Conservation (phyloP, 1,140 invertebrate species). For the Scaptomyza montana region DNA sequence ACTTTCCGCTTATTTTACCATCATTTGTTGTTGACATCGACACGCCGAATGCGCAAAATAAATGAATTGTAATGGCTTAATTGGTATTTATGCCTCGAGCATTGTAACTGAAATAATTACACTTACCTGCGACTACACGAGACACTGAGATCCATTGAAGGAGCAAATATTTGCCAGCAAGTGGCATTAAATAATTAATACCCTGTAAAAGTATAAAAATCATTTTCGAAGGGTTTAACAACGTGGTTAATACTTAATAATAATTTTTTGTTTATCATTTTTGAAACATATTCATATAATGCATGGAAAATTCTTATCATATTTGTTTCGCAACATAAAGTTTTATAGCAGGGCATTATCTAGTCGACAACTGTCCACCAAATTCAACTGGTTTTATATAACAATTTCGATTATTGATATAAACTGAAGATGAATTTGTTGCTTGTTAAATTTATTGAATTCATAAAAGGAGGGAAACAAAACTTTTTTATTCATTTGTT, state of each 20-base stretch:
- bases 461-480: neutral
- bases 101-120: slow-evolving; percentile 31
- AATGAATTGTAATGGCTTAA: slow-evolving; percentile 74
- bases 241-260: too few species aligned
- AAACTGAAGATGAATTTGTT: slow-evolving; percentile 8
- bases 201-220: neutral
- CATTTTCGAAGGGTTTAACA: too few species aligned
- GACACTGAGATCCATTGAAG: slow-evolving; percentile 4
- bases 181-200: neutral
- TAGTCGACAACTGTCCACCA: neutral
- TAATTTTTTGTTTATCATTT: too few species aligned
- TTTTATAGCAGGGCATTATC: slow-evolving; percentile 2
- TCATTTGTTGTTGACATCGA: slow-evolving; percentile 38
- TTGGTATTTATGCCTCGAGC: slow-evolving; percentile 68
- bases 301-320: too few species aligned
- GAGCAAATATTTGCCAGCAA: slow-evolving; percentile 8
- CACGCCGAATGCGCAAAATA: slow-evolving; percentile 48
- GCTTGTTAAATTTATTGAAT: slow-evolving; percentile 18
- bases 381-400: neutral
- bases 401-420: slow-evolving; percentile 15
- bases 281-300: too few species aligned
- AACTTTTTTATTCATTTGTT: neutral
- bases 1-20: slow-evolving; percentile 46
- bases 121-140: slow-evolving; percentile 40
- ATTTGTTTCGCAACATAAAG: neutral